Percentiles rank a stretch among this genome's conserved stretches.
phyloP scores from a whole-genome alignment of 1,140 invertebrate genomes.

The Protaetia brevitarsis region DNA sequence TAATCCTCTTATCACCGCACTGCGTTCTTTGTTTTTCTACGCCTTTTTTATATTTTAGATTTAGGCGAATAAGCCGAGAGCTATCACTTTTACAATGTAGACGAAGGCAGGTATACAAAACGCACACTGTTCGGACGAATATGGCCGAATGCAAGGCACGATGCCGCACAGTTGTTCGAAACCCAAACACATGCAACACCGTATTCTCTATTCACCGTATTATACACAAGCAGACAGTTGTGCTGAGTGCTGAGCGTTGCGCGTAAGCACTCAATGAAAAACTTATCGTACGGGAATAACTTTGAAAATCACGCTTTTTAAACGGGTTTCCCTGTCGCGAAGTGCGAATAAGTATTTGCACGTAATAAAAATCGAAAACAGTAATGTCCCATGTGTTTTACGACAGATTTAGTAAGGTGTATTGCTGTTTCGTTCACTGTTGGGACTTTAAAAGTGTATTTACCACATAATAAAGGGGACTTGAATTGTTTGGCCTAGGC shows the following conservation, averaged over 20 bases:
- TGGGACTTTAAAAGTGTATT: neutral
- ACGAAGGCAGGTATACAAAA: neutral
- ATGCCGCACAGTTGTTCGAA: neutral
- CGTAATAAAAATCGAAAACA: neutral
- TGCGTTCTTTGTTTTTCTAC: no score
- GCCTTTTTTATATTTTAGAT: no score
- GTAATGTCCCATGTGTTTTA: neutral
- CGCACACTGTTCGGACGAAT: neutral
- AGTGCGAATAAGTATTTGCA: neutral
- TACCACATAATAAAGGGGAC: neutral
- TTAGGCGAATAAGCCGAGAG: no score
- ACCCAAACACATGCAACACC: conserved; percentile 5
- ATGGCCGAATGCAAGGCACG: conserved; percentile 10
- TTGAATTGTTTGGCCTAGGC: neutral
- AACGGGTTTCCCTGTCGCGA: no score
- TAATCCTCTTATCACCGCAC: no score
- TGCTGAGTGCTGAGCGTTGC: no score
- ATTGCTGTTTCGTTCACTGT: neutral
- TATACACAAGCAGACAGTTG: conserved; percentile 5
- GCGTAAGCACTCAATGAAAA: no score
- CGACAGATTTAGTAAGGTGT: neutral
- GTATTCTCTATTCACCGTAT: no score
- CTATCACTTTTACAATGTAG: no score
- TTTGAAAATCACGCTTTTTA: no score
- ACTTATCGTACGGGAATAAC: no score